Percentiles rank a stretch among this genome's conserved stretches.
Evolutionary conservation across 2,797 vertebrate genomes (phyloP).

Genomic region (Caiman crocodilus): DNA sequence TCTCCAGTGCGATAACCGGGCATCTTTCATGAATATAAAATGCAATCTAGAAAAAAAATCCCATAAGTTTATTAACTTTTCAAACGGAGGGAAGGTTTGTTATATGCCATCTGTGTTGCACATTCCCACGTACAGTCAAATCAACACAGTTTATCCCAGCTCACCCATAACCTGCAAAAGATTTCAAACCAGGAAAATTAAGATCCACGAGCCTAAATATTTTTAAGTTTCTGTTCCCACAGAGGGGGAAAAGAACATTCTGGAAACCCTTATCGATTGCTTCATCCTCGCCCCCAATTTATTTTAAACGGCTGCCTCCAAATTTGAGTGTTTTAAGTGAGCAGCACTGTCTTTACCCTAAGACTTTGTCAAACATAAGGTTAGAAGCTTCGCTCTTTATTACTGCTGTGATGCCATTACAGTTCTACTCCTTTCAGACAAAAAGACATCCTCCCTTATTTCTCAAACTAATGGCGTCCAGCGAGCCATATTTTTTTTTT

Average conservation of each 20-base stretch:
- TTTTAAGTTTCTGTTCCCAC: neutral
- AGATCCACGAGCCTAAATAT: neutral
- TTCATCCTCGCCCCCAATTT: neutral
- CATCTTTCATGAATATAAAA: neutral
- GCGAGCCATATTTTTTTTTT: constrained; percentile 6
- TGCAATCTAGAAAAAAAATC: neutral
- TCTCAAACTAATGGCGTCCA: constrained; percentile 33
- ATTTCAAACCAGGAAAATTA: neutral
- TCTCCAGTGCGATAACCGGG: neutral
- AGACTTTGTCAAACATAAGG: neutral
- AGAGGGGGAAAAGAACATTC: neutral
- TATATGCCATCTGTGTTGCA: rapidly evolving
- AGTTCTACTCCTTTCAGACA: neutral
- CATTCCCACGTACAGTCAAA: neutral
- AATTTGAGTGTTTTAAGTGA: neutral
- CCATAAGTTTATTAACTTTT: neutral
- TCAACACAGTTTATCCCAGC: constrained; percentile 7
- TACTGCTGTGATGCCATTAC: neutral
- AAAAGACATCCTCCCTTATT: constrained; percentile 22
- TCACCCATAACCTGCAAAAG: neutral
- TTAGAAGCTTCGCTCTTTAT: constrained; percentile 11
- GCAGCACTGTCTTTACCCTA: neutral
- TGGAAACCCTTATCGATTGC: neutral
- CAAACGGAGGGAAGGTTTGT: neutral
- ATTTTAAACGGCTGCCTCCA: constrained; percentile 16